Base-by-base conservation (phyloP, 2,113 vertebrate species). In the Notiomystis cincta region DNA sequence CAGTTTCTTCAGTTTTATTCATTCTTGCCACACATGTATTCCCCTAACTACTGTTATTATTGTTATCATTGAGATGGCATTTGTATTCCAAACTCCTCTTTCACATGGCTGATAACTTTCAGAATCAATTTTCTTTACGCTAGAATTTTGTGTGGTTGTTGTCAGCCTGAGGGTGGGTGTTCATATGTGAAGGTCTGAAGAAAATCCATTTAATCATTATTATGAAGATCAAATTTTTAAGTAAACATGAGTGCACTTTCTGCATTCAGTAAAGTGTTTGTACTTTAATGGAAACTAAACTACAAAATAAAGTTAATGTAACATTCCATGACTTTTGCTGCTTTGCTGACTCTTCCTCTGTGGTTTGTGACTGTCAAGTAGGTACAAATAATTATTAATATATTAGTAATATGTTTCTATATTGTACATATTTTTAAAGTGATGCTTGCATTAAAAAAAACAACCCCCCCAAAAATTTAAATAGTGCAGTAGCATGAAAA, bases 81-180 rank as follows among this genome's bases (percentile, higher is more conserved):
- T 96, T 82, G 87, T 90, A 95, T 96, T 96, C 93, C 50, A 93
- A 85, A 38, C 11, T 21, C 42, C 40, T 80, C 14, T 69, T 89
- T 95, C 94, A 84, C 92, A 64, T 56, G 77, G 72, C 65, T 91
- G 94, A 86, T 84, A 95, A 92, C 81, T 91, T 93, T 89, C 75
- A 76, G 81, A 97, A 87, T 85, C 81, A 67, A 96, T 95, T 93
- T 91, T 85, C 78, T 84, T 87, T 89, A 61, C 1, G 21, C 77
- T 80, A 87, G 48, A 81, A 83, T 93, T 92, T 90, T 53, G 77
- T 2, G 14, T 56, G 64, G 33, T 86, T 88, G 53, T 76, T 94
- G 87, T 61, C 78, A 86, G 90, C 87, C 92, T 24, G 64, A 80
- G 93, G 85, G 85, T 70, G 56, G n/a, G 35, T 83, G 71, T 48